Evolutionary conservation across 92 coral and sea anemone genomes (phyloP), one percentile per base, ranked within the genome.

Genomic region (Parazoanthus atlanticus): DNA sequence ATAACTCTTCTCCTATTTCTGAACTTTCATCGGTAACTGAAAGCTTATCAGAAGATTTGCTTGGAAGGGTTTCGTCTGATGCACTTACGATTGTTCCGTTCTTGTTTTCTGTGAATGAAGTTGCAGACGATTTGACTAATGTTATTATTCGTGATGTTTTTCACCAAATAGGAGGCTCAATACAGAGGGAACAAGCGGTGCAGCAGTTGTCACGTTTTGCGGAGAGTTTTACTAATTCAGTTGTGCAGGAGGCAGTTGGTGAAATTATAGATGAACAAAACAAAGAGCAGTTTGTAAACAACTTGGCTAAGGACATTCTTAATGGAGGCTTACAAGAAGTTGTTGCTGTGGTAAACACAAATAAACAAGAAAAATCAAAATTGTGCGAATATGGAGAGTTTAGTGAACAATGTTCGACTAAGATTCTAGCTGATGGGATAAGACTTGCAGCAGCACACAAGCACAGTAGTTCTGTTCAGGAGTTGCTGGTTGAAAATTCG

Each of bases 131-230:
- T 26, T 64, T 65, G 19, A 70, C 41, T 67, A 70, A 67, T 43
- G 9, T n/a, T 84, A 17, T 30, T 70, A 3, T 84, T 84, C 66
- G 17, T 31, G 19, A 26, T 83, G n/a, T 83, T 83, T 82, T 83
- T 41, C 61, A 84, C 17, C 67, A 70, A 69, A 46, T 46, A 84
- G 87, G 78, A 38, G 56, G 67, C n/a, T 32, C 66, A 29, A 21
- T 84, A 67, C 67, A 8, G 26, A 31, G 67, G 78, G 78, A 84
- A 21, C 43, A 17, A 15, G 11, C 36, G 64, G 16, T 43, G 16
- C 89, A 86, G 86, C 93, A 82, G 70, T 58, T 95, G 46, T 87
- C 92, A 34, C 90, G 90, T 80, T 95, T 90, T 91, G 98, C 93
- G 29, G 95, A 89, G 80, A 90, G 88, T 54, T 85, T 95, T 65